Conservation (phyloP, 2,888 invertebrate species). For the Slavum lentiscoides region DNA sequence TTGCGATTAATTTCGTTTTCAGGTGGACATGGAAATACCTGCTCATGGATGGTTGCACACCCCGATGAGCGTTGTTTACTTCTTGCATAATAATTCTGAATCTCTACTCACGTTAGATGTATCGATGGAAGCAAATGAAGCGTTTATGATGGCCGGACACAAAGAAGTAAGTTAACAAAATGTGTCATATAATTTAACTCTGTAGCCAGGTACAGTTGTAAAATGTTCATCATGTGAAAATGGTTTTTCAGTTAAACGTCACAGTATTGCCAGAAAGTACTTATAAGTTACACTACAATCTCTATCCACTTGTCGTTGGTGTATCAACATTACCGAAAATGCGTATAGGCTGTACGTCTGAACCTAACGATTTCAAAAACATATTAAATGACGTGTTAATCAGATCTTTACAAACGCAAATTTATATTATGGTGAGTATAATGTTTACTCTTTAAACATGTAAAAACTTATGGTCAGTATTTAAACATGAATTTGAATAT, state of each 20-base stretch:
- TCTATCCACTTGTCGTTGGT: constrained; percentile 77
- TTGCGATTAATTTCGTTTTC: constrained; percentile 55
- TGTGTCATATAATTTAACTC: not conserved
- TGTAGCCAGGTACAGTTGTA: not conserved
- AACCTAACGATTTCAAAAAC: constrained; percentile 39
- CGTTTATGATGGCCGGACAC: constrained; percentile 94
- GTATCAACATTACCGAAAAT: constrained; percentile 71
- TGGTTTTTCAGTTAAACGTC: constrained; percentile 59
- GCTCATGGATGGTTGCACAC: constrained; percentile 75
- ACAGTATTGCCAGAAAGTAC: constrained; percentile 66
- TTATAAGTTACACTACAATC: constrained; percentile 72
- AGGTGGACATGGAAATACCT: constrained; percentile 63
- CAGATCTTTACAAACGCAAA: constrained; percentile 67
- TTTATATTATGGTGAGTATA: constrained; percentile 67
- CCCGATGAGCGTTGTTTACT: constrained; percentile 72
- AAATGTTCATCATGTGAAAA: constrained; percentile 11
- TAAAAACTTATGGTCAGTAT: not conserved
- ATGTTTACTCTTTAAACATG: not conserved
- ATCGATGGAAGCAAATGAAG: constrained; percentile 80
- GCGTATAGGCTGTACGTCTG: constrained; percentile 54
- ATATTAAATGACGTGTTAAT: constrained; percentile 62
- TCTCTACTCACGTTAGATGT: constrained; percentile 74
- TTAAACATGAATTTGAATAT: not conserved
- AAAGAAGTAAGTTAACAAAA: constrained; percentile 70
- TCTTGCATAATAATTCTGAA: constrained; percentile 72